Percentiles rank a stretch among this genome's conserved stretches.
These are phyloP conservation scores for Ptychobarbus kaznakovi DNA, from an alignment of 2,797 vertebrate genomes.

Conservation along the genomic window DNA sequence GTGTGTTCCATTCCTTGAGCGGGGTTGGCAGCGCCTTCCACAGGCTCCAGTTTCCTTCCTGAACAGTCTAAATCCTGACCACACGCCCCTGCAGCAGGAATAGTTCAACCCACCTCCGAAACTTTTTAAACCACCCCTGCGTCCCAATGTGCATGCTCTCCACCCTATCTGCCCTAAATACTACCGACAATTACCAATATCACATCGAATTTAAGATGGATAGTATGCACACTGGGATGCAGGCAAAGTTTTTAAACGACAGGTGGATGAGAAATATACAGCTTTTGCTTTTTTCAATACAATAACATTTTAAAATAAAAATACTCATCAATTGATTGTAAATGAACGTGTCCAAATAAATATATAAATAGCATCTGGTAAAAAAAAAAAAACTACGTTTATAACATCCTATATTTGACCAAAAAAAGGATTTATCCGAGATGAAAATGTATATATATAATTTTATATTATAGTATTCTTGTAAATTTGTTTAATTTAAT, in stretches of 20 bases:
- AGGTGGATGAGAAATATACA: conserved; percentile 62
- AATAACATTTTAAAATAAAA: neutral
- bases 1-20: conserved; percentile 69
- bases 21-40: conserved; percentile 45
- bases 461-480: neutral
- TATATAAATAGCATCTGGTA: neutral
- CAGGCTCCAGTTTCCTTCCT: conserved; percentile 65
- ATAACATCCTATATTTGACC: neutral
- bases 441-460: neutral
- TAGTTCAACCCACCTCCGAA: conserved; percentile 67
- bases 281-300: neutral
- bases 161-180: too few relatives aligned
- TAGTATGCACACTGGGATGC: too few relatives aligned
- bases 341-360: neutral
- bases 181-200: too few relatives aligned
- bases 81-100: conserved; percentile 53
- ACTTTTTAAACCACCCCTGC: conserved; percentile 44
- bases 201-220: too few relatives aligned
- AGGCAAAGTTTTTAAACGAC: conserved; percentile 64
- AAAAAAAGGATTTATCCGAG: neutral
- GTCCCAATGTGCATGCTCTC: too few relatives aligned
- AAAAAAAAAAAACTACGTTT: neutral
- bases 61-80: conserved; percentile 27
- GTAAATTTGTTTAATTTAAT: neutral
- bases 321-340: neutral